Base-by-base conservation (phyloP, 1,140 invertebrate genomes). In the Maniola jurtina region DNA sequence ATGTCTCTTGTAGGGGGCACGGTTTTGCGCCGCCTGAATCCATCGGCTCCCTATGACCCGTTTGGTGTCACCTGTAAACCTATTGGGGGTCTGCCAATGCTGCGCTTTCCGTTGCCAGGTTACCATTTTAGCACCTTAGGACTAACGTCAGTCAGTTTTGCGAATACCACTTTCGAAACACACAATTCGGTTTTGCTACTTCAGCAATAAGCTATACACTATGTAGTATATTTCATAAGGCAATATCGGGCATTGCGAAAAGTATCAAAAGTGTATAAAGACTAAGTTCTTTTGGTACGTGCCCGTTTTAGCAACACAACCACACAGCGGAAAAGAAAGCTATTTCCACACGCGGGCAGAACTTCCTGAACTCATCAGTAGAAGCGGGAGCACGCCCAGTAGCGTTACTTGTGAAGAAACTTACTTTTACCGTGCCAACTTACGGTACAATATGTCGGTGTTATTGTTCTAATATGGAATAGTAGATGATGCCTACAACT, bases 361-460 rank as follows among this genome's bases (percentile, higher is more conserved):
- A 76, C 61, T 77, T 77, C 65, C 63, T 74, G 72, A 77, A 74
- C 69, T 74, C 63, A 77, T 74, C 70, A 72, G 66, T 25, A 47
- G 63, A 66, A 45, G 42, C 42, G 61, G 45, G 59, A 60, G 70
- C 70, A 70, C 73, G 71, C 64, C 66, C 72, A 61, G 38, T 56
- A 79, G 83, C 67, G 74, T 84, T 86, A 74, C 79, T 82, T 78
- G 71, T 63, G 75, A 71, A 69, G 66, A 82, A 86, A 88, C 73
- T 88, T 86, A 79, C 73, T 78, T 83, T 79, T 79, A 79, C 79
- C 76, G 72, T 79, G 64, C 61, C 57, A 73, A 84, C 64, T 81
- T 77, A 42, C 55, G 16, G 40, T 64, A 58, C 61, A 58, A 61
- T 70, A 65, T 69, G 48, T 60, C 56, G 42, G 36, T 48, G 54